These are phyloP conservation scores for Poecilus cupreus DNA, from an alignment of 2,888 invertebrate species.

Conservation along the genomic window DNA sequence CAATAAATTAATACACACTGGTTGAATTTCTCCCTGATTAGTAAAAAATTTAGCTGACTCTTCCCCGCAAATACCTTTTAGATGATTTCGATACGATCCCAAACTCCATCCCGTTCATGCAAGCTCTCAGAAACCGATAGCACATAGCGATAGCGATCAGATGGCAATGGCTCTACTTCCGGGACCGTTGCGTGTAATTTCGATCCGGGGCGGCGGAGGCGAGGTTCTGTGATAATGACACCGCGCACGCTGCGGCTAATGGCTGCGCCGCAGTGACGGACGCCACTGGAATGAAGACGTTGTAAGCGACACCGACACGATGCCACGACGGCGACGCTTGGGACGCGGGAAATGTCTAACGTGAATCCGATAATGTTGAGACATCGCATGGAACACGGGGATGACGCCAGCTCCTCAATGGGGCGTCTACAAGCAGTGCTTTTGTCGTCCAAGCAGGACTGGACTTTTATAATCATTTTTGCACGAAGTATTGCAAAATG, in stretches of 20 bases:
- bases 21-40: too few species aligned
- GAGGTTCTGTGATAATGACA: background rate
- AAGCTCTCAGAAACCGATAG: background rate
- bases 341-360: constrained; percentile 52
- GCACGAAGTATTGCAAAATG: too few species aligned
- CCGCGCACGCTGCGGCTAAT: background rate
- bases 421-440: background rate
- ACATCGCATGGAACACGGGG: constrained; percentile 48
- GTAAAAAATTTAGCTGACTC: too few species aligned
- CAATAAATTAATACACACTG: too few species aligned
- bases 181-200: background rate
- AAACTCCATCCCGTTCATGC: too few species aligned
- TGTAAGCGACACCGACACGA: constrained; percentile 24
- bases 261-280: constrained; percentile 8
- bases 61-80: background rate
- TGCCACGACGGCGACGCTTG: constrained; percentile 5
- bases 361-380: constrained; percentile 56
- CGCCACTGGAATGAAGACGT: constrained; percentile 33
- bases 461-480: too few species aligned
- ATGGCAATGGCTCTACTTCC: background rate
- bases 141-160: constrained; percentile 1
- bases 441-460: background rate
- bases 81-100: too few species aligned
- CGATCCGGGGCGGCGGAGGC: background rate
- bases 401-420: background rate